phyloP scores from a whole-genome alignment of 2,113 vertebrate species.

The Octodon degus region DNA sequence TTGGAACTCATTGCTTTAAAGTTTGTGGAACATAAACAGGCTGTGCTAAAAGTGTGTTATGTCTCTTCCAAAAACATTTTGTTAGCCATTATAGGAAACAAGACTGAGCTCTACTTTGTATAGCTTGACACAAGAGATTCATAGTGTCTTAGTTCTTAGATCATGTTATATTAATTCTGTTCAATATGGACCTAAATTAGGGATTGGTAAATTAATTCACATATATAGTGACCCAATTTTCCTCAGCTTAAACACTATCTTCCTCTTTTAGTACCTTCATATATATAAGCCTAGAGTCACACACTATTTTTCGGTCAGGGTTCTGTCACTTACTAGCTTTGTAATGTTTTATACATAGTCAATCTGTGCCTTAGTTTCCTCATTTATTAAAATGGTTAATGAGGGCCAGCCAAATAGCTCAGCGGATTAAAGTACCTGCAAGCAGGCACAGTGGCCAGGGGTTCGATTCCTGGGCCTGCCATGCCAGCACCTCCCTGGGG shows the following conservation, averaged over 20 bases:
- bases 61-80: neutral
- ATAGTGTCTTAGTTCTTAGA: neutral
- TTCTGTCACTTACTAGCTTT: neutral
- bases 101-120: neutral
- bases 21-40: neutral
- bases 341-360: neutral
- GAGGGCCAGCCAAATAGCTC: neutral
- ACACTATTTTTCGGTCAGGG: neutral
- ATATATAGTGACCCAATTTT: neutral
- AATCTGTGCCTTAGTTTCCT: neutral
- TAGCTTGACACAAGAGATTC: neutral
- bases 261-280: neutral
- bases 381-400: constrained; percentile 27
- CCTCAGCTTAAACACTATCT: neutral
- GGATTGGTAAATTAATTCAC: neutral
- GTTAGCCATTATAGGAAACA: neutral
- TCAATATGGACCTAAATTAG: neutral
- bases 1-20: neutral
- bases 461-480: no score
- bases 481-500: no score
- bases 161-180: neutral
- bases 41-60: neutral
- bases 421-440: no score
- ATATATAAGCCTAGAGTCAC: neutral
- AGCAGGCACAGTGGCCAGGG: no score